A percentile compares a stretch with the other conserved stretches of the same genome.
Conservation (phyloP, 2,797 vertebrate species). For the Hipposideros larvatus region DNA sequence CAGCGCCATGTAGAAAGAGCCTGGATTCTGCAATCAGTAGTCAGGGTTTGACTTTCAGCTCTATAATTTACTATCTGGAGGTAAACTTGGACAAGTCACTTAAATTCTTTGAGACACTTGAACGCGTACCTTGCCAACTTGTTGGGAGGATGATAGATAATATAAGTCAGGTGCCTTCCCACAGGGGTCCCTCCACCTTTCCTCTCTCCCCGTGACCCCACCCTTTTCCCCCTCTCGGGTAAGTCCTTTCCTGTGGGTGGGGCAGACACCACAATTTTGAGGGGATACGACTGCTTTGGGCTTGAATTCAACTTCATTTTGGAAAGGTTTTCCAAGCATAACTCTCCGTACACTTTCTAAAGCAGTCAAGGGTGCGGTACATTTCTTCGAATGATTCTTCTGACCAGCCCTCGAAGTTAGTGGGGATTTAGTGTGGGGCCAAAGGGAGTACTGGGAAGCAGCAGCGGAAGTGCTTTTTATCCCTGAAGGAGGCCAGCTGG, state of each 20-base stretch:
- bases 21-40: not conserved
- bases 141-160: too few species aligned
- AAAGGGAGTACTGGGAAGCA: conserved; percentile 23
- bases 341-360: not conserved
- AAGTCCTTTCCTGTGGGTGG: not conserved
- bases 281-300: not conserved
- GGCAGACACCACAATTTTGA: not conserved
- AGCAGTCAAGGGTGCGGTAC: not conserved
- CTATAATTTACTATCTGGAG: not conserved
- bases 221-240: not conserved
- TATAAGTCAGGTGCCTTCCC: not conserved
- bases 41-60: not conserved
- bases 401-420: not conserved
- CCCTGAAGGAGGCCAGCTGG: conserved; percentile 72
- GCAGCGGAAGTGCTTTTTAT: conserved; percentile 52
- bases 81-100: not conserved
- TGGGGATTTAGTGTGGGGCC: conserved; percentile 10
- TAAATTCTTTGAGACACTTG: not conserved
- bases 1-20: not conserved
- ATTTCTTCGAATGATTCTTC: not conserved
- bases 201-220: not conserved
- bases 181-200: not conserved
- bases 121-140: not conserved
- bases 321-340: not conserved
- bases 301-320: not conserved